phyloP scores from a whole-genome alignment of 2,113 vertebrate species.

The Calidris pygmaea region DNA sequence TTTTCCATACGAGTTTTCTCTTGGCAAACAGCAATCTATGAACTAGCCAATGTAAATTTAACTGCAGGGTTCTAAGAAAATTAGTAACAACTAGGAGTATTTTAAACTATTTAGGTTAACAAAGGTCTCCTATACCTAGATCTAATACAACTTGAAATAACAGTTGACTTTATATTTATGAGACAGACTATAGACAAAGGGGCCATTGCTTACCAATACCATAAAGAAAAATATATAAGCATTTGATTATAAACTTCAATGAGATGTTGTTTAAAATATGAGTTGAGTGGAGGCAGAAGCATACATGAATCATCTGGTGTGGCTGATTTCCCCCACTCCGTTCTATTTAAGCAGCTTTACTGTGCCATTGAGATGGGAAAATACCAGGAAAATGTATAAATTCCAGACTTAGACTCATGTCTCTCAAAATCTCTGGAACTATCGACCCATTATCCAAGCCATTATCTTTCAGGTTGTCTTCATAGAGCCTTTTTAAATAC shows the following conservation, averaged over 20 bases:
- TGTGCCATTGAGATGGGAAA: neutral
- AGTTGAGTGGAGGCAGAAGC: constrained; percentile 42
- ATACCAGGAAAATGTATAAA: neutral
- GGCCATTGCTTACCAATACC: constrained; percentile 50
- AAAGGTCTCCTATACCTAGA: constrained; percentile 49
- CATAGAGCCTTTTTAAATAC: neutral
- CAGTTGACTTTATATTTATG: constrained; percentile 46
- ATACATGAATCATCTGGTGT: constrained; percentile 63
- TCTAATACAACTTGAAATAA: constrained; percentile 34
- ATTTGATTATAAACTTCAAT: constrained; percentile 54
- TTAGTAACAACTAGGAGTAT: constrained; percentile 33
- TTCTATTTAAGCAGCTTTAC: constrained; percentile 13
- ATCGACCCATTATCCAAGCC: neutral
- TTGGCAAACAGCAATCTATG: constrained; percentile 30
- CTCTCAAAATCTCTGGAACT: neutral
- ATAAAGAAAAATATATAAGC: constrained; percentile 43
- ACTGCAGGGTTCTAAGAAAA: constrained; percentile 32
- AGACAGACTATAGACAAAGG: constrained; percentile 49
- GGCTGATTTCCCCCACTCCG: neutral
- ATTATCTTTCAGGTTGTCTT: constrained; percentile 1
- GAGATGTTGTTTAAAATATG: constrained; percentile 58
- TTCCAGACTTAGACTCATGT: neutral
- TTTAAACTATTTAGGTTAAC: constrained; percentile 43
- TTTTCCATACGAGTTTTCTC: constrained; percentile 7
- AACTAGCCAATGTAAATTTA: constrained; percentile 61